Percentiles rank a stretch among this genome's conserved stretches.
These are phyloP conservation scores for Caenorhabditis tropicalis DNA, from an alignment of 1,140 invertebrate genomes.

Conservation along the genomic window DNA sequence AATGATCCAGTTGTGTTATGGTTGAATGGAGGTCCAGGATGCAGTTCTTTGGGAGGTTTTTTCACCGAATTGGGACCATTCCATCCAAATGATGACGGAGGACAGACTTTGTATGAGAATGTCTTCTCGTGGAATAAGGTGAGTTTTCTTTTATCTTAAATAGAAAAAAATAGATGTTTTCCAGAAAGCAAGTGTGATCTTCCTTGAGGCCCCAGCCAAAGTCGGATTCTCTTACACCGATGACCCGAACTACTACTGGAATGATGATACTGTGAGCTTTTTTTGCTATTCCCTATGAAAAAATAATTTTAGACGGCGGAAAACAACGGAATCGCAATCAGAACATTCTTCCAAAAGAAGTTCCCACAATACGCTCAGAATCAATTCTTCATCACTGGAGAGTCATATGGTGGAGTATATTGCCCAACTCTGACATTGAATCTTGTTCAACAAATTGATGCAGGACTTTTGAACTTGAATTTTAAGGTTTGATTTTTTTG, in stretches of 20 bases:
- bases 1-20: slow-evolving; percentile 75
- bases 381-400: slow-evolving; percentile 74
- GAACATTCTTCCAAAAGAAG: slow-evolving; percentile 74
- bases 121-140: slow-evolving; percentile 74
- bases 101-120: slow-evolving; percentile 72
- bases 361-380: slow-evolving; percentile 74
- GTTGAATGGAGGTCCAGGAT: slow-evolving; percentile 76
- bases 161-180: neutral
- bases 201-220: slow-evolving; percentile 49
- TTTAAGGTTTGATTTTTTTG: slow-evolving; percentile 34
- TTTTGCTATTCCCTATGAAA: neutral
- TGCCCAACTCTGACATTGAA: slow-evolving; percentile 74
- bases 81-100: slow-evolving; percentile 67
- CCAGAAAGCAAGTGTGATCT: slow-evolving; percentile 47
- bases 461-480: slow-evolving; percentile 44
- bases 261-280: slow-evolving; percentile 36
- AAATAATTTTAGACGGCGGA: slow-evolving; percentile 65
- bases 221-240: slow-evolving; percentile 54
- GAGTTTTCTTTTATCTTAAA: neutral
- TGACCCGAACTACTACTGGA: slow-evolving; percentile 48
- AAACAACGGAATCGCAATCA: slow-evolving; percentile 74
- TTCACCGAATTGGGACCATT: slow-evolving; percentile 75
- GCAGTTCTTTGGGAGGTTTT: slow-evolving; percentile 74
- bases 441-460: slow-evolving; percentile 67
- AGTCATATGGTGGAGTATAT: slow-evolving; percentile 73